Conservation (phyloP, 2,888 invertebrate genomes). For the Diarsia brunnea region DNA sequence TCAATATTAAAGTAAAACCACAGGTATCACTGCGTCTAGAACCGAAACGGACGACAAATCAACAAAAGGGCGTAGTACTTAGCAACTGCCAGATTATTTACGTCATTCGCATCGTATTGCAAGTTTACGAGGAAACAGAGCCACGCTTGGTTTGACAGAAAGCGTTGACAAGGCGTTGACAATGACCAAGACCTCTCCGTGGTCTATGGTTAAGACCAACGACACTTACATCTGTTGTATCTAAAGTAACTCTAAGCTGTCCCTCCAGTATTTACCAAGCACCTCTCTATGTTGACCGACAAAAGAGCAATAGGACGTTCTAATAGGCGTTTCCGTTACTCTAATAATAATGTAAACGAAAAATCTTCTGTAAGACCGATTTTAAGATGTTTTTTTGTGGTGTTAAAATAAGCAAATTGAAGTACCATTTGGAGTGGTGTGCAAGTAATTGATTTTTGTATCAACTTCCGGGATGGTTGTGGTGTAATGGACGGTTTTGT, state of each 20-base stretch:
- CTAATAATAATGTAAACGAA: constrained; percentile 63
- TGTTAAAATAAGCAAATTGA: constrained; percentile 61
- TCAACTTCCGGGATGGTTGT: constrained; percentile 55
- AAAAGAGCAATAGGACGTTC: constrained; percentile 58
- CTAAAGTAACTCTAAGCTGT: constrained; percentile 32
- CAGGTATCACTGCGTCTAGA: too few relatives aligned
- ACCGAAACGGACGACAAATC: too few relatives aligned
- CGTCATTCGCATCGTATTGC: too few relatives aligned
- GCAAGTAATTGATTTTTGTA: constrained; percentile 50
- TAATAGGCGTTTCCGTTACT: constrained; percentile 67
- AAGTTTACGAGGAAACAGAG: too few relatives aligned
- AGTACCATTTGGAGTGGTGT: constrained; percentile 50
- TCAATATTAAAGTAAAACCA: too few relatives aligned
- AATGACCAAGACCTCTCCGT: too few relatives aligned
- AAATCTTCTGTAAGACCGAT: constrained; percentile 40
- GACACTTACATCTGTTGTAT: not conserved
- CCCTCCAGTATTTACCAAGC: constrained; percentile 45
- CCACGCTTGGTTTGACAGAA: too few relatives aligned
- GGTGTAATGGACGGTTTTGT: constrained; percentile 26
- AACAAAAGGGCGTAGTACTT: too few relatives aligned
- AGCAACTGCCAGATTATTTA: too few relatives aligned
- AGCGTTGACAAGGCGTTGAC: too few relatives aligned
- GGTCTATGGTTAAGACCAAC: not conserved
- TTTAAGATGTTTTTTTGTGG: constrained; percentile 47
- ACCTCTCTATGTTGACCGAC: constrained; percentile 56